These are phyloP conservation scores for Panagrolaimus sp. DNA, from an alignment of 1,140 invertebrate genomes.

Conservation along the genomic window DNA sequence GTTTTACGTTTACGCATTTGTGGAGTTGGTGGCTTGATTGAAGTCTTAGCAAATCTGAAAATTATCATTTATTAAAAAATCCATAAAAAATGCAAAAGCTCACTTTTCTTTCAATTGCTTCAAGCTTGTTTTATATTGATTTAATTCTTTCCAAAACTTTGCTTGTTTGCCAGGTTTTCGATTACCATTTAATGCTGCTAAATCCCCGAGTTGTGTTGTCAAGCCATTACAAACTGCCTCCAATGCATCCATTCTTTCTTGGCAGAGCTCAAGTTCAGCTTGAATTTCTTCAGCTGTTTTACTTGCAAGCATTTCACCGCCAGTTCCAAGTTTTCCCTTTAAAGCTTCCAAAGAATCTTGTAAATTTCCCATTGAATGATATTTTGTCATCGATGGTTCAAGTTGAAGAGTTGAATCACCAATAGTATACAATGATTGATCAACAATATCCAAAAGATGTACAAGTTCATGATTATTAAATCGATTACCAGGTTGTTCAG, in stretches of 20 bases:
- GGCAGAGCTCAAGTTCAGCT: slow-evolving; percentile 24
- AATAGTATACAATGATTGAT: neutral
- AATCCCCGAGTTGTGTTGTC: slow-evolving; percentile 12
- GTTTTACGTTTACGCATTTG: no score
- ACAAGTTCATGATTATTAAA: neutral
- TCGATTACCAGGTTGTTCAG: neutral
- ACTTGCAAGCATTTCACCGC: neutral
- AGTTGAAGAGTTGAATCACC: neutral
- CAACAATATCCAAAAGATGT: neutral
- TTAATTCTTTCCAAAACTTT: slow-evolving; percentile 3
- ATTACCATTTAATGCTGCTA: neutral
- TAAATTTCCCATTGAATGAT: no score
- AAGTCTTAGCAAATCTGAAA: neutral
- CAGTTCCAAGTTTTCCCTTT: neutral
- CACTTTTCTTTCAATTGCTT: neutral
- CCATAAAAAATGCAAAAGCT: neutral
- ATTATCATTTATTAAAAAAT: no score
- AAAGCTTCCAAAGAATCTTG: neutral
- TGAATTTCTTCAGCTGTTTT: slow-evolving; percentile 14
- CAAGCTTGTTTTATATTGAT: neutral
- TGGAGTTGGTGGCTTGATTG: neutral
- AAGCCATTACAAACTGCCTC: slow-evolving; percentile 31
- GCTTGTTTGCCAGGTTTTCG: neutral
- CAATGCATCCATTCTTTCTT: slow-evolving; percentile 33
- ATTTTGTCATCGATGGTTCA: no score